These are phyloP conservation scores for Pongo abelii DNA, from an alignment of 2,113 vertebrate genomes.

Conservation along the genomic window DNA sequence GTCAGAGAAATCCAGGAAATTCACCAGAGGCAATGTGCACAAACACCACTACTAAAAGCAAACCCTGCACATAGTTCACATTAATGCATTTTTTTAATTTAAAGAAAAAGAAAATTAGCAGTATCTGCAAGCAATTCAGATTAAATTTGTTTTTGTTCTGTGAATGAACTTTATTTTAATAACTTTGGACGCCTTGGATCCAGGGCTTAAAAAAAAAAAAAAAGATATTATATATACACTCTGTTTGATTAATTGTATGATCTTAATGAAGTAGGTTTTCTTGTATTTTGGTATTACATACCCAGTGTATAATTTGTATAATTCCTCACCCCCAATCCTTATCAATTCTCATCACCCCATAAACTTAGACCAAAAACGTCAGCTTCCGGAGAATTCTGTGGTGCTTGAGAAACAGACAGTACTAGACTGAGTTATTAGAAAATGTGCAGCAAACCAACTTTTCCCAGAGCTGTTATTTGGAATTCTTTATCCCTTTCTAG, in stretches of 20 bases:
- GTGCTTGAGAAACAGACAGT: constrained; percentile 68
- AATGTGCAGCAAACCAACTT: constrained; percentile 79
- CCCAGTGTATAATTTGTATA: constrained; percentile 87
- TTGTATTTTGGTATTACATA: constrained; percentile 91
- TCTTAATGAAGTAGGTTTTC: constrained; percentile 91
- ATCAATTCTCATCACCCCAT: background rate
- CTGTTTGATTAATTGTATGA: constrained; percentile 94
- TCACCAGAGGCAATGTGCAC: constrained; percentile 86
- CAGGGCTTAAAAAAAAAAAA: constrained; percentile 89
- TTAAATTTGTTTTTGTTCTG: constrained; percentile 93
- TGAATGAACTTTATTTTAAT: constrained; percentile 94
- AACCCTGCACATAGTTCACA: constrained; percentile 90
- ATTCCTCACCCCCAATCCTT: constrained; percentile 71
- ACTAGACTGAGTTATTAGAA: constrained; percentile 75
- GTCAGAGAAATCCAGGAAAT: constrained; percentile 78
- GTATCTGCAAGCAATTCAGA: constrained; percentile 93
- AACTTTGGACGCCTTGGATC: constrained; percentile 91
- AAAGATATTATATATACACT: constrained; percentile 88
- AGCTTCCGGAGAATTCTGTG: constrained; percentile 67
- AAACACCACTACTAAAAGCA: constrained; percentile 88
- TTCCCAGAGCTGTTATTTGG: background rate
- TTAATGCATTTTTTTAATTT: constrained; percentile 92
- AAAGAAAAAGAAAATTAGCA: constrained; percentile 91
- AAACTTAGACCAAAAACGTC: constrained; percentile 53
- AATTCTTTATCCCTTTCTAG: background rate